phyloP scores from a whole-genome alignment of 2,888 invertebrate species.

The Drosophila falleni region DNA sequence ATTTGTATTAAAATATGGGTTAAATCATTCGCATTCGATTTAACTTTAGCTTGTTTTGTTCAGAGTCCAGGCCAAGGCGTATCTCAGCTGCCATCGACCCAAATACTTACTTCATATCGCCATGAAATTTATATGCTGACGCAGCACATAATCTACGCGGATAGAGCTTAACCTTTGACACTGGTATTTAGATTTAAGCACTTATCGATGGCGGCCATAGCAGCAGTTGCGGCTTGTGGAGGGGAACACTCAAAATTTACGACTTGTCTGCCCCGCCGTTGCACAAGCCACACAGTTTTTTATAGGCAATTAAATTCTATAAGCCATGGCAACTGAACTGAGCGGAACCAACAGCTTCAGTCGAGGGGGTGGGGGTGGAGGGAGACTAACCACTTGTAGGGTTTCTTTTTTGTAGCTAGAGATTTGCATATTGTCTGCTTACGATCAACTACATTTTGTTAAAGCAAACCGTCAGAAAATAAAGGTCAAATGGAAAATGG shows the following conservation, averaged over 20 bases:
- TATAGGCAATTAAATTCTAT: slow-evolving; percentile 84
- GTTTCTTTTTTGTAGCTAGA: slow-evolving; percentile 18
- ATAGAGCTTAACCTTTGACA: slow-evolving; percentile 64
- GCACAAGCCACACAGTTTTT: slow-evolving; percentile 73
- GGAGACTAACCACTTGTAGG: slow-evolving; percentile 34
- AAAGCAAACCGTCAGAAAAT: slow-evolving; percentile 13
- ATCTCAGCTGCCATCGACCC: slow-evolving; percentile 23
- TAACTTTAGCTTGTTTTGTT: slow-evolving; percentile 40
- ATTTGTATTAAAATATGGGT: neutral
- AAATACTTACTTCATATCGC: slow-evolving; percentile 34
- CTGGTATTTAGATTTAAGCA: slow-evolving; percentile 62
- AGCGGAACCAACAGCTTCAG: slow-evolving; percentile 43
- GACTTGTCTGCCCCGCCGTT: slow-evolving; percentile 36
- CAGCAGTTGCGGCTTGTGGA: slow-evolving; percentile 17
- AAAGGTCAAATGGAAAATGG: slow-evolving; percentile 47
- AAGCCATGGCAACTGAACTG: slow-evolving; percentile 68
- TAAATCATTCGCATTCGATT: slow-evolving; percentile 2
- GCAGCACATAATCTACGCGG: slow-evolving; percentile 69
- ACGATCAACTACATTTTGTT: slow-evolving; percentile 31
- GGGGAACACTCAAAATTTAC: slow-evolving; percentile 50
- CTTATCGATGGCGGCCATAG: slow-evolving; percentile 54
- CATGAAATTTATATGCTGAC: slow-evolving; percentile 68
- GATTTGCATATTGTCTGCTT: slow-evolving; percentile 51
- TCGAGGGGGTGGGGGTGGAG: neutral
- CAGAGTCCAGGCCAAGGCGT: slow-evolving; percentile 25